phyloP scores from a whole-genome alignment of 2,888 invertebrate genomes.

The Drosophila stalkeri region DNA sequence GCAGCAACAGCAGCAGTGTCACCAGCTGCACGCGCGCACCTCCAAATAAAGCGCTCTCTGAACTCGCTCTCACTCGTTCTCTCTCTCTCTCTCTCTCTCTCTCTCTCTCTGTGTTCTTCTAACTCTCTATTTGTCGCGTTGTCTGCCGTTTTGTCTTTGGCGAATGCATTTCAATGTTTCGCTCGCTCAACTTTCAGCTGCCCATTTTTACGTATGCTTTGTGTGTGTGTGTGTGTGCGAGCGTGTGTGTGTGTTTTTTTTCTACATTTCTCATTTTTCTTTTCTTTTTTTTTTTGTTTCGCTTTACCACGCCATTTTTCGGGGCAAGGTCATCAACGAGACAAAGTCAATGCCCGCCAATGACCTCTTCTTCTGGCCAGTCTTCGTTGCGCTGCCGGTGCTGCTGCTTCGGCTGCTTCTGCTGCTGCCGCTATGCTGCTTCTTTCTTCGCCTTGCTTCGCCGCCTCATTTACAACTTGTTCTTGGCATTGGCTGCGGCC shows the following conservation, averaged over 20 bases:
- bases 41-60: conserved; percentile 30
- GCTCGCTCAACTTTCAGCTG: conserved; percentile 62
- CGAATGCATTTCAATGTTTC: conserved; percentile 56
- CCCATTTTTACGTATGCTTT: conserved; percentile 35
- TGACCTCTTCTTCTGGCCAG: conserved; percentile 82
- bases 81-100: neutral
- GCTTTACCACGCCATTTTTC: conserved; percentile 82
- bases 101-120: conserved; percentile 13
- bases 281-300: conserved; percentile 23
- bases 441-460: conserved; percentile 27
- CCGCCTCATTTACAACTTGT: conserved; percentile 76
- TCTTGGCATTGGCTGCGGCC: conserved; percentile 64
- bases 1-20: conserved; percentile 46
- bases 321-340: conserved; percentile 85
- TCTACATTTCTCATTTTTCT: conserved; percentile 20
- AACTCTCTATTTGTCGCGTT: conserved; percentile 27
- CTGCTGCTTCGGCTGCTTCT: neutral
- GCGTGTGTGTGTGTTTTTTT: conserved; percentile 5
- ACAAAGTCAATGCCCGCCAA: conserved; percentile 85
- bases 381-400: conserved; percentile 29
- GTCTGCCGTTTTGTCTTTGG: conserved; percentile 48
- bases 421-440: conserved; percentile 26
- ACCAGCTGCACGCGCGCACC: conserved; percentile 68
- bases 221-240: conserved; percentile 24
- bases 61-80: neutral